Evolutionary conservation across 2,797 vertebrate genomes (phyloP), one percentile per base, ranked within the genome.

Genomic region (Sebastes jordani): DNA sequence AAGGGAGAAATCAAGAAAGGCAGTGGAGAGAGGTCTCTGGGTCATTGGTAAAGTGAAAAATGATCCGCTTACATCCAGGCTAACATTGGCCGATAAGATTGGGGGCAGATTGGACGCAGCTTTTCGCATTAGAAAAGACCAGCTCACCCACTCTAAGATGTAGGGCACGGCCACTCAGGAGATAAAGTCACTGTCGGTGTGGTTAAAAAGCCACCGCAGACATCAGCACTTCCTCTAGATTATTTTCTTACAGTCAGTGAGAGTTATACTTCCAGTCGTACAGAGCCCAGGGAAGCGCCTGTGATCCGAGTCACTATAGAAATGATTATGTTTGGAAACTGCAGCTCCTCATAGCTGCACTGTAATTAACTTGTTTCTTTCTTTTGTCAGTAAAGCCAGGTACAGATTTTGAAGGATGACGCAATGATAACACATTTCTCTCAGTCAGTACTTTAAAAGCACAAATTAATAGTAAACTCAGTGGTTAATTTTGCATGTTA

Each of bases 21-120:
- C 72, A 11, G 65, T 3, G 46, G 42, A 36, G 63, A 71, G 65
- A 84, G 86, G 86, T 90, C 87, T 71, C 13, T 7, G 56, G 84
- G 86, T 90, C 88, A 65, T 10, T 56, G 68, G 25, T 49, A 79
- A 89, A 85, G 87, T 90, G 86, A 90, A 85, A 92, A 86, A 90
- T 87, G 86, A 90, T 89, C 85, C 68, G 84, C 89, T 92, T 86
- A 85, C 76, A 83, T 78, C 71, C 14, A 27, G 11, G 81, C 87
- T 59, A 86, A 86, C 88, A 80, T 75, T 6, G 32, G 32, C 61
- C 5, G 83, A 90, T 90, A 92, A 91, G 89, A 87, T 89, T 59
- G 65, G 68, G 80, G 76, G 66, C 76, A 87, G 88, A 90, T 88
- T 84, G 88, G 84, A 81, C 79, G 16, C 58, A 88, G 90, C 77